Conservation (phyloP, 2,113 vertebrate species). For the Fukomys damarensis region DNA sequence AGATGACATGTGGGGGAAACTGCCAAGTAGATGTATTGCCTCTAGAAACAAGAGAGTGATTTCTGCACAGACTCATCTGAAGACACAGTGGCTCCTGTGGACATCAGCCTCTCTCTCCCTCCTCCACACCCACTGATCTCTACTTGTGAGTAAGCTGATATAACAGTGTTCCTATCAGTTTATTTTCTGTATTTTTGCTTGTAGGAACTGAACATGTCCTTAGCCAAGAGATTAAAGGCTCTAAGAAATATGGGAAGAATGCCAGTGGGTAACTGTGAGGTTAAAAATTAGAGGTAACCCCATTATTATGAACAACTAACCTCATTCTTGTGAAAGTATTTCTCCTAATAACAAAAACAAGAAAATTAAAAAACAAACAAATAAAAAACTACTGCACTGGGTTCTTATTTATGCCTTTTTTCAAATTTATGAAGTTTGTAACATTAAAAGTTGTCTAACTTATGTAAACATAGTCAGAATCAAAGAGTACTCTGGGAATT, state of each 20-base stretch:
- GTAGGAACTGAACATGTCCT: not conserved
- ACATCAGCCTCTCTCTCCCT: not conserved
- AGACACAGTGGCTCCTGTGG: not conserved
- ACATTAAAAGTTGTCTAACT: not conserved
- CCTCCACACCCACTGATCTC: not conserved
- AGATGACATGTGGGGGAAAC: not conserved
- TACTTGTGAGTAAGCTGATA: not conserved
- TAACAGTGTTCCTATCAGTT: not conserved
- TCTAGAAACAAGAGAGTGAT: not conserved
- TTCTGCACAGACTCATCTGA: not conserved
- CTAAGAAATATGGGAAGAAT: not conserved
- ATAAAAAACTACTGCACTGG: not conserved
- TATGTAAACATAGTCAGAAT: not conserved
- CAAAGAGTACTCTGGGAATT: not conserved
- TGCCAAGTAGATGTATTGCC: not conserved
- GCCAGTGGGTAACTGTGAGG: not conserved
- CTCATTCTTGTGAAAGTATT: not conserved
- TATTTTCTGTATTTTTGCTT: constrained; percentile 14
- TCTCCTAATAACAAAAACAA: constrained; percentile 37
- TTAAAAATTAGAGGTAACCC: constrained; percentile 7
- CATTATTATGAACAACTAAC: not conserved
- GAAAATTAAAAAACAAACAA: not conserved
- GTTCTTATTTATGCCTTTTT: not conserved
- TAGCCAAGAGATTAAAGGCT: not conserved
- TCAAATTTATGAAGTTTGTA: not conserved